Evolutionary conservation across 2,797 vertebrate genomes (phyloP).

Genomic region (Lepus oiostolus): DNA sequence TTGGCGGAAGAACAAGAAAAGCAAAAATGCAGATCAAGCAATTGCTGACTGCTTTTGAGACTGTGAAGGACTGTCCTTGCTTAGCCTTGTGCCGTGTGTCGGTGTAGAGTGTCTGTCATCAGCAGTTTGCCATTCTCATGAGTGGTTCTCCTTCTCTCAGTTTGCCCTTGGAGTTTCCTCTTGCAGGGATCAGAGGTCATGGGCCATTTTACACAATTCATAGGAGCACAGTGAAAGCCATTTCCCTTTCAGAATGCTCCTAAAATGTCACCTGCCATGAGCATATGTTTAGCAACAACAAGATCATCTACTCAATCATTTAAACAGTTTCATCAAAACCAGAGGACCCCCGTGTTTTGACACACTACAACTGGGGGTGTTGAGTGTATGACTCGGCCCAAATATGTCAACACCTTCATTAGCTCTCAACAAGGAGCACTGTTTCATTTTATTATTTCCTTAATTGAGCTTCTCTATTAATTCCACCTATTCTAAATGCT

Average conservation of each 20-base stretch:
- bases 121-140: not conserved
- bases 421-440: not conserved
- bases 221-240: constrained; percentile 41
- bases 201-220: constrained; percentile 65
- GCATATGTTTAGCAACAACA: constrained; percentile 30
- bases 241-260: constrained; percentile 64
- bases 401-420: not conserved
- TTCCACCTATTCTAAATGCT: not conserved
- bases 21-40: not conserved
- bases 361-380: not conserved
- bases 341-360: not conserved
- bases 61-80: not conserved
- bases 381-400: not conserved
- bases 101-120: not conserved
- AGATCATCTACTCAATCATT: not conserved
- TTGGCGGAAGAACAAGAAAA: constrained; percentile 10
- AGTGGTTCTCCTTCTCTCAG: constrained; percentile 29
- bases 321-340: constrained; percentile 56
- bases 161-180: constrained; percentile 50
- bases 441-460: not conserved
- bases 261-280: constrained; percentile 56
- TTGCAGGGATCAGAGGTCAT: constrained; percentile 13
- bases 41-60: not conserved
- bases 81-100: fast-evolving
- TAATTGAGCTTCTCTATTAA: not conserved